Percentiles rank a stretch among this genome's conserved stretches.
phyloP scores from a whole-genome alignment of 2,888 invertebrate genomes.

The Himalopsyche anomala region DNA sequence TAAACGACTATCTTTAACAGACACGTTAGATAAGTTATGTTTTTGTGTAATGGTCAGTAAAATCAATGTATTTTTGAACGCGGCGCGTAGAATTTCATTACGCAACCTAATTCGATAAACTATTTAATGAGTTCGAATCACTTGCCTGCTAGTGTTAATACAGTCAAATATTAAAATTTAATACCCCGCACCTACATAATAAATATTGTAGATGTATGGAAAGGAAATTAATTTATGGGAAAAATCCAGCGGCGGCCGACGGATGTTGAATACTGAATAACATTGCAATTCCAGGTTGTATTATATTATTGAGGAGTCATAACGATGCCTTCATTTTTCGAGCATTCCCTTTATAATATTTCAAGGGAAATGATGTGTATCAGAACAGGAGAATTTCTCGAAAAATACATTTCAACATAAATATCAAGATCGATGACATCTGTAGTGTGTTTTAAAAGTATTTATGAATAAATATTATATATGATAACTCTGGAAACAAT shows the following conservation, averaged over 20 bases:
- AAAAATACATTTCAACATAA: too few relatives aligned
- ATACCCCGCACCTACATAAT: neutral
- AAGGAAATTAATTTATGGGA: neutral
- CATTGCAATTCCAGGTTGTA: too few relatives aligned
- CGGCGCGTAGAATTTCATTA: neutral
- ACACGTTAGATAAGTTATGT: neutral
- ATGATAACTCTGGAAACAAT: too few relatives aligned
- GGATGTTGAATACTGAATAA: neutral
- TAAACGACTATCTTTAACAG: neutral
- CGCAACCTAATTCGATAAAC: neutral
- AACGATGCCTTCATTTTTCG: too few relatives aligned
- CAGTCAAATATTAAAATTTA: neutral
- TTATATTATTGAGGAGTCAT: too few relatives aligned
- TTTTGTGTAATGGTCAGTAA: neutral
- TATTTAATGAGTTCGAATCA: slow-evolving; percentile 21
- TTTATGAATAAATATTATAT: too few relatives aligned
- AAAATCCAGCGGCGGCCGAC: neutral
- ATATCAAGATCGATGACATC: too few relatives aligned
- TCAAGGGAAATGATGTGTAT: too few relatives aligned
- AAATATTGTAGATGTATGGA: neutral
- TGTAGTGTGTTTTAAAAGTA: too few relatives aligned
- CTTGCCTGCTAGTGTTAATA: neutral
- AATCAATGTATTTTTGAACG: slow-evolving; percentile 3
- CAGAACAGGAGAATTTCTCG: too few relatives aligned
- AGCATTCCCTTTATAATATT: too few relatives aligned